Base-by-base conservation (phyloP, 2,113 vertebrate genomes). In the Tonatia bakeri region DNA sequence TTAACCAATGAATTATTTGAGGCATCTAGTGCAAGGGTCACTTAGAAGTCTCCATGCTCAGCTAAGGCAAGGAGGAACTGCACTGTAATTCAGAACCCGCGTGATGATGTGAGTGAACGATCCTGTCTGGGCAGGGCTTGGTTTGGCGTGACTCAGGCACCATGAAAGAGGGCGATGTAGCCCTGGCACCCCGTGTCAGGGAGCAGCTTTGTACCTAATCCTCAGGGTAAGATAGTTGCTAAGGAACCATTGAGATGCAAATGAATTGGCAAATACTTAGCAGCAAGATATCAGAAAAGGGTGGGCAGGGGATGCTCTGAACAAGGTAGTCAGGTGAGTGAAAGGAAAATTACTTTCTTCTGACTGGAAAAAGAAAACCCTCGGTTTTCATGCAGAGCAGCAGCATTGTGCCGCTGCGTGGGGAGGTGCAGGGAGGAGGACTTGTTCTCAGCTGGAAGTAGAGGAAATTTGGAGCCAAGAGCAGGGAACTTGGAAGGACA, bases 231-330 rank as follows among this genome's bases (percentile, higher is more conserved):
- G 91, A 95, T 94, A 97, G 96, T 97, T 98, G 97, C 97, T 97
- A 98, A 97, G 97, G 80, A 97, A 97, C 96, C 93, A 97, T 94
- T 97, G 95, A 97, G 91, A 97, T 98, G 96, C 96, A 97, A 98
- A 97, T 97, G 91, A 97, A 83, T 45, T 89, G 95, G 96, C 97
- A 97, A 97, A 96, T 95, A 96, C 96, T 91, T 95, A 93, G 87
- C 93, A 73, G 92, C 52, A 52, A 97, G 93, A 67, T 96, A 94
- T 83, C 93, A 91, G 94, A 93, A 93, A 95, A 77, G 88, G 95
- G 94, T 86, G 79, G 79, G 96, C 83, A 93, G 88, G 87, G 59
- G 93, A 96, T 54, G 93, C 91, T 86, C 80, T 80, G 92, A 95
- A 91, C 95, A 95, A 97, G 96, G 96, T 86, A 97, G 96, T 97